These are phyloP conservation scores for Sisyra nigra DNA, from an alignment of 2,888 invertebrate genomes.

Conservation along the genomic window DNA sequence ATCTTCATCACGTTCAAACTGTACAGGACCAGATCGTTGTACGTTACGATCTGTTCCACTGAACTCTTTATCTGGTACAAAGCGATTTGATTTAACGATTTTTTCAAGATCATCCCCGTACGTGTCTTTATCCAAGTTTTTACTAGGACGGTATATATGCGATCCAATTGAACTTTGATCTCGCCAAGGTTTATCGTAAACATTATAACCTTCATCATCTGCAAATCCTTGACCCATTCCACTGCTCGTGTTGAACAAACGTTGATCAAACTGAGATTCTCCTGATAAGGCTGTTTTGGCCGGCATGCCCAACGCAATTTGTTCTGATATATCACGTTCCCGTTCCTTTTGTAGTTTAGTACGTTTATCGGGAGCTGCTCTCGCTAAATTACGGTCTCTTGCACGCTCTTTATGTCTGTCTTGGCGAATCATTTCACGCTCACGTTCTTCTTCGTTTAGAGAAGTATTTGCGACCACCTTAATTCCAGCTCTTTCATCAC, in stretches of 20 bases:
- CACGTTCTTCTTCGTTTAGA: slow-evolving; percentile 55
- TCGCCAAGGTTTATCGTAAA: slow-evolving; percentile 98
- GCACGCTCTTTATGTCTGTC: slow-evolving; percentile 86
- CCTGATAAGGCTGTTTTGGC: slow-evolving; percentile 53
- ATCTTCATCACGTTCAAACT: slow-evolving; percentile 85
- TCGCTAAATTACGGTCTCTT: slow-evolving; percentile 79
- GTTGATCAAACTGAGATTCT: slow-evolving; percentile 85
- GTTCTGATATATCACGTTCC: slow-evolving; percentile 95
- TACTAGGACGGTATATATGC: slow-evolving; percentile 78
- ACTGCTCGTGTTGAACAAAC: slow-evolving; percentile 85
- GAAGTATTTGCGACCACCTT: slow-evolving; percentile 29
- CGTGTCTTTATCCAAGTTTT: slow-evolving; percentile 76
- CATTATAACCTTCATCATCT: slow-evolving; percentile 94
- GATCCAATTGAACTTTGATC: slow-evolving; percentile 71
- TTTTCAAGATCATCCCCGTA: slow-evolving; percentile 85
- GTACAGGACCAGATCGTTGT: slow-evolving; percentile 81
- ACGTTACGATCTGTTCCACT: slow-evolving; percentile 69
- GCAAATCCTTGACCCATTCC: slow-evolving; percentile 83
- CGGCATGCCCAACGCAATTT: slow-evolving; percentile 93
- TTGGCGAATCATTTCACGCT: slow-evolving; percentile 71
- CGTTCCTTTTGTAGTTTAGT: slow-evolving; percentile 76
- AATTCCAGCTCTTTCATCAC: slow-evolving; percentile 86
- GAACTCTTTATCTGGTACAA: slow-evolving; percentile 96
- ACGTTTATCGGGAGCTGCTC: slow-evolving; percentile 88
- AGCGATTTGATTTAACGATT: slow-evolving; percentile 74